These are phyloP conservation scores for Bungarus multicinctus DNA, from an alignment of 2,113 vertebrate species.

Conservation along the genomic window DNA sequence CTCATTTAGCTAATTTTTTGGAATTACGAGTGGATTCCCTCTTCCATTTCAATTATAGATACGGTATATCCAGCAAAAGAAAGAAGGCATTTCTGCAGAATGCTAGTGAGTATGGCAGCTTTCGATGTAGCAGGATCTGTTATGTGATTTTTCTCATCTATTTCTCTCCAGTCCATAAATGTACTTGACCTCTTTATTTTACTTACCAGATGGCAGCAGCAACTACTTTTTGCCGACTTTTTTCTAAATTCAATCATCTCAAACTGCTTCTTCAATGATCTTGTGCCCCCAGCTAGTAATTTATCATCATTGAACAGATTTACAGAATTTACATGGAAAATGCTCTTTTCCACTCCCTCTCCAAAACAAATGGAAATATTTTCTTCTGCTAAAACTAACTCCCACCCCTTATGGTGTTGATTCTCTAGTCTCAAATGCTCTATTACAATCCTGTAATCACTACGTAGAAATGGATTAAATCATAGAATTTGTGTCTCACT, in stretches of 20 bases:
- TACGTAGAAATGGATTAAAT: constrained; percentile 1
- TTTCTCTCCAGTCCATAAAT: constrained; percentile 51
- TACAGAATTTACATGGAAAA: constrained; percentile 41
- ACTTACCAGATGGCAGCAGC: constrained; percentile 53
- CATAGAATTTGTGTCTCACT: not conserved
- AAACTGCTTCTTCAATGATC: constrained; percentile 45
- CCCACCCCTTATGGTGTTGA: not conserved
- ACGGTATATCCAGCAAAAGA: constrained; percentile 38
- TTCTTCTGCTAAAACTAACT: constrained; percentile 34
- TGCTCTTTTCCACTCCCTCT: not conserved
- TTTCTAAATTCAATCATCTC: constrained; percentile 48
- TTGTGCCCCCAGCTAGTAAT: constrained; percentile 39
- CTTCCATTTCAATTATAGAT: constrained; percentile 39
- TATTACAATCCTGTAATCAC: not conserved
- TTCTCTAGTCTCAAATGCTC: not conserved
- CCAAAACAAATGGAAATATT: constrained; percentile 44
- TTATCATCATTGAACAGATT: constrained; percentile 48
- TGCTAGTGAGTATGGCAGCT: constrained; percentile 50
- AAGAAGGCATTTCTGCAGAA: constrained; percentile 36
- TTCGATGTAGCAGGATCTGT: constrained; percentile 49
- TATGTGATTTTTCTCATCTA: constrained; percentile 35
- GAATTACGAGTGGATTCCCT: constrained; percentile 34
- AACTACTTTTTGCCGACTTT: constrained; percentile 51
- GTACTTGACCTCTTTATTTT: constrained; percentile 51
- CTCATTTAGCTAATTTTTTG: constrained; percentile 38